Evolutionary conservation across 2,797 vertebrate species (phyloP), one percentile per base, ranked within the genome.

Genomic region (Microctenopoma steveboyesi): DNA sequence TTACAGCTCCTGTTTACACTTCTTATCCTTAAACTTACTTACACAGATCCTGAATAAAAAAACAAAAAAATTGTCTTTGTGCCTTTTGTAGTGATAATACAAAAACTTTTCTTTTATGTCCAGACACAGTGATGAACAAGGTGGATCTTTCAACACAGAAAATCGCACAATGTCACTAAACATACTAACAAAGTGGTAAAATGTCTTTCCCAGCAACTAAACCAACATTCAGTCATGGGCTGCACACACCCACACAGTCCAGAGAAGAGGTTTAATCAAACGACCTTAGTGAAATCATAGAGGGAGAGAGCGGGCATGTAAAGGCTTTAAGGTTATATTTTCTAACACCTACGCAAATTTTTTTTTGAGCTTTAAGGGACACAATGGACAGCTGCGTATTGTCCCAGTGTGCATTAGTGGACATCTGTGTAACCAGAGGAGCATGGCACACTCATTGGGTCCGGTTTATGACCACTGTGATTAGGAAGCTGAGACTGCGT

Each of bases 401-500:
- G 28, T 30, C 28, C 28, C 3, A 3, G 28, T 33, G 30, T 33
- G 1, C 30, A 27, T 52, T 35, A 22, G 42, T 48, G 53, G 51
- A 74, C 16, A 58, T 76, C 55, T 57, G 63, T 62, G 59, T 78
- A 74, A 72, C 51, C 39, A 50, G 18, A 62, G 52, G 70, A 51
- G 57, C 49, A 59, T 52, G 35, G 54, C 55, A 67, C 47, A 47
- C 42, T 65, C 46, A 71, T 85, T 79, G 47, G 65, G 45, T 47
- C 76, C 60, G 37, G 52, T 75, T 87, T 18, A 46, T 70, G 77
- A 69, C 66, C 49, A 9, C 59, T 69, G 60, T 76, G 78, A 85
- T 80, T 81, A 81, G 68, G 66, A 88, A 86, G 74, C 49, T 62
- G 54, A 78, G 59, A 75, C 39, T 72, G 50, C 51, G 70, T 78